Evolutionary conservation across 2,888 invertebrate genomes (phyloP).

Genomic region (Orthosia gothica): DNA sequence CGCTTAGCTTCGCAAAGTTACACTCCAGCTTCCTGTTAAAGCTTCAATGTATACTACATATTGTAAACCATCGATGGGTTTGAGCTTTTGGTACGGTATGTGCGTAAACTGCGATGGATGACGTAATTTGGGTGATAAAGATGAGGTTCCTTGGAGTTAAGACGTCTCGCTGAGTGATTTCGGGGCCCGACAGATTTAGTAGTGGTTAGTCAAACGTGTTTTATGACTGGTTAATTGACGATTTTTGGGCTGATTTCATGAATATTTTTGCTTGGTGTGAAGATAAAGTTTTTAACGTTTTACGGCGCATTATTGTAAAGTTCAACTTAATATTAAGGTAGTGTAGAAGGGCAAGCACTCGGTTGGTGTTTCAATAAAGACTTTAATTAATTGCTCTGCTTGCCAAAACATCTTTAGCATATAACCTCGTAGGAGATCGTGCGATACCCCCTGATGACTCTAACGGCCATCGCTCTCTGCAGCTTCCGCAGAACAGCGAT

Average conservation of each 20-base stretch:
- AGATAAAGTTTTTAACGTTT: not conserved
- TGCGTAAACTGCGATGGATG: slow-evolving; percentile 87
- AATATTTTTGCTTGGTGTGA: not conserved
- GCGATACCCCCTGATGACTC: too few relatives aligned
- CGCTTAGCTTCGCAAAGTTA: slow-evolving; percentile 26
- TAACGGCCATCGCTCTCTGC: too few relatives aligned
- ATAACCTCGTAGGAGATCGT: too few relatives aligned
- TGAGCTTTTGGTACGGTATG: slow-evolving; percentile 64
- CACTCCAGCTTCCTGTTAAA: slow-evolving; percentile 8
- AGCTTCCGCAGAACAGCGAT: too few relatives aligned
- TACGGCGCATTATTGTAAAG: not conserved
- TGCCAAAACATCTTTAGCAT: not conserved
- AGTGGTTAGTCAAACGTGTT: slow-evolving; percentile 68
- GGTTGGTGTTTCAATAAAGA: too few relatives aligned
- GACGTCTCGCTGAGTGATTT: slow-evolving; percentile 86
- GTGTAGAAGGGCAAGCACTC: not conserved
- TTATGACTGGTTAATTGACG: slow-evolving; percentile 71
- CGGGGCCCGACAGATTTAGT: slow-evolving; percentile 77
- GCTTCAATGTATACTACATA: slow-evolving; percentile 68
- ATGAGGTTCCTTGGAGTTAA: slow-evolving; percentile 84
- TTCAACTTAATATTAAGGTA: too few relatives aligned
- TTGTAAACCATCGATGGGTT: slow-evolving; percentile 51
- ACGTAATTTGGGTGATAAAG: slow-evolving; percentile 89
- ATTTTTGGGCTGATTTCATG: slow-evolving; percentile 48
- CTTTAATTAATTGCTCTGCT: not conserved